phyloP scores from a whole-genome alignment of 2,797 vertebrate genomes.

The Gorsachius magnificus region DNA sequence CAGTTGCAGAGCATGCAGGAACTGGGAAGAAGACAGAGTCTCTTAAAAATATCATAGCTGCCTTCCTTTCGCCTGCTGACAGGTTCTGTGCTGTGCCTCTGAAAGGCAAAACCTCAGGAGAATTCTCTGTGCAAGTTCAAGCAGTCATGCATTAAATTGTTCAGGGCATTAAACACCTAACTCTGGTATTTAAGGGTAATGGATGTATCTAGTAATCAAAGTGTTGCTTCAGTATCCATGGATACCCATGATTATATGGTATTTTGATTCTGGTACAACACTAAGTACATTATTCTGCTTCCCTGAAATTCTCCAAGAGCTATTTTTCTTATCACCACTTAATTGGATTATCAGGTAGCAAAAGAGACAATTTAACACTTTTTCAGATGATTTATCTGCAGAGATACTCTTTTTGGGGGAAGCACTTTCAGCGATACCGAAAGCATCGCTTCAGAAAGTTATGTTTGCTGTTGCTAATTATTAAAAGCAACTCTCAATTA shows the following conservation, averaged over 20 bases:
- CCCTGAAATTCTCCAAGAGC: conserved; percentile 45
- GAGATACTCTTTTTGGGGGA: conserved; percentile 9
- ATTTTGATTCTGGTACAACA: conserved; percentile 15
- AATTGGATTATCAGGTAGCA: conserved; percentile 74
- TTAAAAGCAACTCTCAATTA: conserved; percentile 33
- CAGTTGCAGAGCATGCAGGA: neutral
- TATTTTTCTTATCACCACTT: conserved; percentile 58
- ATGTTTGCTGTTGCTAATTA: conserved; percentile 20
- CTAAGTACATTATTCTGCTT: conserved; percentile 49
- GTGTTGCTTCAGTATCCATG: conserved; percentile 18
- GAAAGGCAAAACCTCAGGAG: neutral
- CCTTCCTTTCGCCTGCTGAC: neutral
- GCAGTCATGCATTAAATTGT: neutral
- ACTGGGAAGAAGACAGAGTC: neutral
- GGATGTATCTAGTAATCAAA: neutral
- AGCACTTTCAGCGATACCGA: neutral
- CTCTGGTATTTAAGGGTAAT: neutral
- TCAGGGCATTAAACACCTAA: neutral
- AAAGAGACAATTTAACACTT: conserved; percentile 63
- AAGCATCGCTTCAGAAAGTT: neutral
- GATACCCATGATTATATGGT: neutral
- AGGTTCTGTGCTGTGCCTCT: neutral
- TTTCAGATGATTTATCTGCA: conserved; percentile 43
- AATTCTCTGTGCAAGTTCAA: neutral
- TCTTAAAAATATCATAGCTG: neutral